These are phyloP conservation scores for Chymomyza fuscimana DNA, from an alignment of 2,888 invertebrate species.

Conservation along the genomic window DNA sequence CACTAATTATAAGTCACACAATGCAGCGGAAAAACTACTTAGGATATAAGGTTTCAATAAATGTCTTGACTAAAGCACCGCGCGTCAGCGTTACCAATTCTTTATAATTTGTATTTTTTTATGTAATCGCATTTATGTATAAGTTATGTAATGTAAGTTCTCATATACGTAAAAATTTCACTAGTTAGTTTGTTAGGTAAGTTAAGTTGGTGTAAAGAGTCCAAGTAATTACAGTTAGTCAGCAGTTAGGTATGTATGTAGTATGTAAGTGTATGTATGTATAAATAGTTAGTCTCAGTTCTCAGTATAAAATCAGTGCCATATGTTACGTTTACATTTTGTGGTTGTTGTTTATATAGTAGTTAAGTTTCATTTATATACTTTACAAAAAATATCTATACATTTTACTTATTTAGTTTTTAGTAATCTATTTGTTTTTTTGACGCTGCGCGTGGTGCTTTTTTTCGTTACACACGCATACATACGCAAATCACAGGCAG, in stretches of 20 bases:
- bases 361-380: constrained; percentile 8
- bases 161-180: constrained; percentile 26
- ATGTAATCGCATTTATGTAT: constrained; percentile 17
- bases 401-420: constrained; percentile 18
- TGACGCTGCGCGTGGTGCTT: constrained; percentile 68
- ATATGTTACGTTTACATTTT: constrained; percentile 60
- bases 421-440: constrained; percentile 8
- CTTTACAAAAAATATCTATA: constrained; percentile 48
- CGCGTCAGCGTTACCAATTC: constrained; percentile 63
- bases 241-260: constrained; percentile 38
- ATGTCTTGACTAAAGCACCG: constrained; percentile 56
- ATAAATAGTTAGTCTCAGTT: constrained; percentile 71
- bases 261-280: constrained; percentile 41
- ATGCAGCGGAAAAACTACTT: not conserved
- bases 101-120: constrained; percentile 17
- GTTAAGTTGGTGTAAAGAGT: constrained; percentile 39
- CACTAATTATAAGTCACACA: not conserved
- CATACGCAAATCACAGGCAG: constrained; percentile 45
- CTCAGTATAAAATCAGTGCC: constrained; percentile 75
- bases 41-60: constrained; percentile 1
- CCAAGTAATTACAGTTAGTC: constrained; percentile 48
- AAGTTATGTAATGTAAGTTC: constrained; percentile 53
- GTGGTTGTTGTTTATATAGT: constrained; percentile 17
- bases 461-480: constrained; percentile 25
- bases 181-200: constrained; percentile 39